phyloP scores from a whole-genome alignment of 2,888 invertebrate species.

The Galerucella nymphaeae region DNA sequence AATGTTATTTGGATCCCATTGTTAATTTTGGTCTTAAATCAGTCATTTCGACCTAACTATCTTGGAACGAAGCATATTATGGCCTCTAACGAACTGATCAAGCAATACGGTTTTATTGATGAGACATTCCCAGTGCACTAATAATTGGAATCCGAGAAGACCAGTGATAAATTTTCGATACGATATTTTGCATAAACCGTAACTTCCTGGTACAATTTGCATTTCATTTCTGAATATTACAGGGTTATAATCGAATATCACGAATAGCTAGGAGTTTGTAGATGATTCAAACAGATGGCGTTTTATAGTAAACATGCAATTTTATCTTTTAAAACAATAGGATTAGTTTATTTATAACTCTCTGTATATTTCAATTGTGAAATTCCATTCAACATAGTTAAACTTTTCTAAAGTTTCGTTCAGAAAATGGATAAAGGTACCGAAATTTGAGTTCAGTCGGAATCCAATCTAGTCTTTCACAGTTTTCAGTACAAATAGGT shows the following conservation, averaged over 20 bases:
- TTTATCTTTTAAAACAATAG: too few relatives aligned
- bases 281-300: too few relatives aligned
- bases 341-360: neutral
- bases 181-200: slow-evolving; percentile 54
- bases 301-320: too few relatives aligned
- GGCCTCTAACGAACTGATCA: neutral
- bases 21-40: too few relatives aligned
- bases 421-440: slow-evolving; percentile 5
- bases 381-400: slow-evolving; percentile 14
- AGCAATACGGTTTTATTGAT: slow-evolving; percentile 4
- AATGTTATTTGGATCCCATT: too few relatives aligned
- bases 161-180: slow-evolving; percentile 52
- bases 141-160: slow-evolving; percentile 51
- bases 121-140: slow-evolving; percentile 39
- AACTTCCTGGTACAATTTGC: slow-evolving; percentile 55
- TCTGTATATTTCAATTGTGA: neutral
- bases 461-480: slow-evolving; percentile 34
- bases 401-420: slow-evolving; percentile 11
- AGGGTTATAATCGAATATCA: neutral
- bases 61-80: too few relatives aligned
- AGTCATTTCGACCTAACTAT: too few relatives aligned
- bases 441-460: slow-evolving; percentile 26
- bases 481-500: slow-evolving; percentile 33
- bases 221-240: slow-evolving; percentile 49
- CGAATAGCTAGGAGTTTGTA: too few relatives aligned